Base-by-base conservation (phyloP, 64 coral and sea anemone genomes). In the Catalaphyllia jardinei region DNA sequence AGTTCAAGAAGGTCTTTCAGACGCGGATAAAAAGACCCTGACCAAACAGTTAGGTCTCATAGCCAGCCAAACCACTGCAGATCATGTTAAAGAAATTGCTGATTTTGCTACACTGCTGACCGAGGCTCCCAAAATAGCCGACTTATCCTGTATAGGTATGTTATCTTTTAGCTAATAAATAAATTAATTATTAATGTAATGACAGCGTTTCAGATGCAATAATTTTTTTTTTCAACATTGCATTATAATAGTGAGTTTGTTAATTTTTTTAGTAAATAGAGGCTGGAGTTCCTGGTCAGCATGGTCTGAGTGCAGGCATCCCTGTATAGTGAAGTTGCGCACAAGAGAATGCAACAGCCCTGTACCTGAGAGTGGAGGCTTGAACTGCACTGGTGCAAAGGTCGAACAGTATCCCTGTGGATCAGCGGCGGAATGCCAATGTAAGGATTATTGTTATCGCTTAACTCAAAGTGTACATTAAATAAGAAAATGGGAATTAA, bases 141-240 rank as follows among this genome's bases (percentile, higher is more conserved):
- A 92, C 39, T 87, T 87, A 57, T 74, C 83, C 7, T 92, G 90
- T 61, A 17, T 92, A 19, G 83, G 90, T 92, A 55, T 9, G 90
- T 57, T 14, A 57, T 57, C 54, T 13, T 57, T 57, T 1, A 57
- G 54, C 15, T 4, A 6, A 57, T 57, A 2, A 6, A 57, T 57
- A 2, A 57, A 57, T 57, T 57, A 16, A 57, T 73, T 35, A 27
- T 30, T 73, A 28, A 13, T 73, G 7, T 6, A 46, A 6, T 46
- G 42, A 46, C 42, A 46, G 7, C 42, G 5, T 46, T 46, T 42
- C 35, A 19, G 8, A 2, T 29, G 8, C 62, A 65, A 8, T 65
- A 65, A 22, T 65, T 22, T 11, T 28, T 8, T n/a, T 52, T 27
- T 85, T 16, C 4, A 4, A 38, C 4, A 11, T 38, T 51, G 20